A percentile compares a stretch with the other conserved stretches of the same genome.
Evolutionary conservation across 2,113 vertebrate species (phyloP).

Genomic region (Myxocyprinus asiaticus): DNA sequence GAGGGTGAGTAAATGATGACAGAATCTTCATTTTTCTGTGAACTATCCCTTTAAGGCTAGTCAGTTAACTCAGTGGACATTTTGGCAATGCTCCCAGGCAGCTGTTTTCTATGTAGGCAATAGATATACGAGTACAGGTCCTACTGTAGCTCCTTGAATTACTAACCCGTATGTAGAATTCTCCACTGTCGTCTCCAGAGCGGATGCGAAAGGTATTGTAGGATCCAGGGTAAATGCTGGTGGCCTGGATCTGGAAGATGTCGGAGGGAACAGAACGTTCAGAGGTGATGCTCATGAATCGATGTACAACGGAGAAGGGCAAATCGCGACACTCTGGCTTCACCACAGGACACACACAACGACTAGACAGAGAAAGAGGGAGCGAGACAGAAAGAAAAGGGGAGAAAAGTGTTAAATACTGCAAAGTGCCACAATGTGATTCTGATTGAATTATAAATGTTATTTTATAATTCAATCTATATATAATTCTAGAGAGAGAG

Average conservation of each 20-base stretch:
- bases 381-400: background rate
- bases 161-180: constrained; percentile 89
- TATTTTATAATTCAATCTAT: too few species aligned
- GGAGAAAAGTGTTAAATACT: background rate
- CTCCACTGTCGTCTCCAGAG: constrained; percentile 80
- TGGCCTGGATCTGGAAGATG: constrained; percentile 92
- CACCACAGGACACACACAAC: constrained; percentile 82
- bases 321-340: constrained; percentile 81
- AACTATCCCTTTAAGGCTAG: too few species aligned
- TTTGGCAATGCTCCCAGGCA: too few species aligned
- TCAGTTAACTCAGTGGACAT: too few species aligned
- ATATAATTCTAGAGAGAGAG: too few species aligned
- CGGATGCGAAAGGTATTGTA: constrained; percentile 92
- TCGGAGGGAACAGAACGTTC: constrained; percentile 86
- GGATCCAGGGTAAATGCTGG: constrained; percentile 84
- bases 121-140: too few species aligned
- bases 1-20: too few species aligned
- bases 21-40: too few species aligned
- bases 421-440: background rate
- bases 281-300: constrained; percentile 91
- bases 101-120: too few species aligned
- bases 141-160: too few species aligned
- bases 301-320: constrained; percentile 86
- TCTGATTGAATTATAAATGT: background rate
- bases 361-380: constrained; percentile 67